Conservation (phyloP, 2,113 vertebrate genomes). For the Columba janthina region DNA sequence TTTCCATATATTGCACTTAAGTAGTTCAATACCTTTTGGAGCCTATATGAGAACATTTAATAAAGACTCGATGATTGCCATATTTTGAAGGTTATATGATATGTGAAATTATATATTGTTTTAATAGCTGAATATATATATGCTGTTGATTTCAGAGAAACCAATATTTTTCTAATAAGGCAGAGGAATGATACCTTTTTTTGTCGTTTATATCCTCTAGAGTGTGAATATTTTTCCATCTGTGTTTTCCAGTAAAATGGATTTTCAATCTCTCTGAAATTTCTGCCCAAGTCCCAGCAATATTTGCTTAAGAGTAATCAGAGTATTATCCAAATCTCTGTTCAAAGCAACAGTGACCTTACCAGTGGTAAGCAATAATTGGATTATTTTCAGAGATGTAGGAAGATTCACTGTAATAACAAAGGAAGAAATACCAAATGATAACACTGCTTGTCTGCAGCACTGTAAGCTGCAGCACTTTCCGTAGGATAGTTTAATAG, state of each 20-base stretch:
- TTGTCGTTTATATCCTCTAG: neutral
- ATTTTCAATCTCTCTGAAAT: constrained; percentile 54
- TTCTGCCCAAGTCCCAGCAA: constrained; percentile 22
- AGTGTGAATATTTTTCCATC: constrained; percentile 44
- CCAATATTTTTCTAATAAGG: constrained; percentile 35
- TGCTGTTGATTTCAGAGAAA: constrained; percentile 46
- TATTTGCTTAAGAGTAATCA: constrained; percentile 64
- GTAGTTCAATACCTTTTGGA: constrained; percentile 46
- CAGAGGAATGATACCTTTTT: neutral
- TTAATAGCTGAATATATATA: constrained; percentile 46
- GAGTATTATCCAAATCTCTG: constrained; percentile 60
- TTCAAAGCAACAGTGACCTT: constrained; percentile 58
- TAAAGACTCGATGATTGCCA: constrained; percentile 11
- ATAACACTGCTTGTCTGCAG: constrained; percentile 48
- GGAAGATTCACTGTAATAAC: constrained; percentile 55
- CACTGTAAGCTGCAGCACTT: neutral
- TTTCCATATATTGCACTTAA: constrained; percentile 48
- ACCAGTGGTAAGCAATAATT: constrained; percentile 54
- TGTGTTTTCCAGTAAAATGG: constrained; percentile 39
- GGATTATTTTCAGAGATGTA: constrained; percentile 62
- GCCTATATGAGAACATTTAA: constrained; percentile 18
- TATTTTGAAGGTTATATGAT: constrained; percentile 26
- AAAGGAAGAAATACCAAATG: constrained; percentile 57
- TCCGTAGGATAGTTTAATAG: neutral
- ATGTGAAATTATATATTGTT: constrained; percentile 32